Conservation (phyloP, 1,140 invertebrate species). For the Acromyrmex charruanus region DNA sequence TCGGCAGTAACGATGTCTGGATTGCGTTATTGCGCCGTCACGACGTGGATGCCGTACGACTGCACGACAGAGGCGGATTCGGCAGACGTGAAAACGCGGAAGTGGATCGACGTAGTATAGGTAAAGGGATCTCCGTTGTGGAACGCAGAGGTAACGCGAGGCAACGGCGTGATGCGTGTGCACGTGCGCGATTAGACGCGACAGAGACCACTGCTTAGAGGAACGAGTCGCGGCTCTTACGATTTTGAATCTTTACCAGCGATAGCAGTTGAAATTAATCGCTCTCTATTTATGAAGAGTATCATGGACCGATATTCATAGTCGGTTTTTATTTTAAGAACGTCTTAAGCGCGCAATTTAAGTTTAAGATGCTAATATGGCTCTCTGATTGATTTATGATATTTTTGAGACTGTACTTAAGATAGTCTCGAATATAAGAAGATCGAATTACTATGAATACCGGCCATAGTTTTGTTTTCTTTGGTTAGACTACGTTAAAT, state of each 20-base stretch:
- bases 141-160: conserved; percentile 41
- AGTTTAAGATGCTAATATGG: no score
- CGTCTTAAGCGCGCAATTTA: no score
- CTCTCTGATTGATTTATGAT: no score
- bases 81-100: conserved; percentile 44
- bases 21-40: conserved; percentile 42
- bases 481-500: neutral
- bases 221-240: neutral
- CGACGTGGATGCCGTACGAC: conserved; percentile 41
- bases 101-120: conserved; percentile 66
- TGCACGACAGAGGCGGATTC: conserved; percentile 21
- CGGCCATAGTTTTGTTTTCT: neutral
- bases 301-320: neutral
- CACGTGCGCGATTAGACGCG: conserved; percentile 64
- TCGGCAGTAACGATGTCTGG: conserved; percentile 53
- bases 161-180: conserved; percentile 42
- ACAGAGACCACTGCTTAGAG: neutral
- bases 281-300: neutral
- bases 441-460: no score
- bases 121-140: conserved; percentile 44
- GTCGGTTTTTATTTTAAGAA: no score
- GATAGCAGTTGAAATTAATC: neutral
- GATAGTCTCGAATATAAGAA: no score
- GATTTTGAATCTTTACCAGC: neutral
- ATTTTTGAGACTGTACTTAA: no score